A percentile compares a stretch with the other conserved stretches of the same genome.
phyloP scores from a whole-genome alignment of 2,888 invertebrate species.

The Trichogramma dendrolimi region DNA sequence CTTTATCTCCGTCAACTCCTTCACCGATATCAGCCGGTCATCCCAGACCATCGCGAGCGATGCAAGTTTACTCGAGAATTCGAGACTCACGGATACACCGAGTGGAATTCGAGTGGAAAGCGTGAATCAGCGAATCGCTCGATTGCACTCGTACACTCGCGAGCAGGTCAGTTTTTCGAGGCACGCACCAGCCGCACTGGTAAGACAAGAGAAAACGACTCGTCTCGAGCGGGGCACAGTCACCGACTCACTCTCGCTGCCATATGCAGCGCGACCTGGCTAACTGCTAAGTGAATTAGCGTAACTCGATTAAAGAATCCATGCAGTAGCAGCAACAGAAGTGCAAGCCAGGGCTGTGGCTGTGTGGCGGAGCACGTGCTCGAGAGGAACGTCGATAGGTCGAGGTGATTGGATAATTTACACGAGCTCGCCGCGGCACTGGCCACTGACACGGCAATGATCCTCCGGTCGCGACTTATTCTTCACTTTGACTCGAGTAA shows the following conservation, averaged over 20 bases:
- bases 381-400: neutral
- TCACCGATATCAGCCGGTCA: conserved; percentile 42
- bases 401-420: neutral
- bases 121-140: neutral
- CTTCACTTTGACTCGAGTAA: no score
- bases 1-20: conserved; percentile 49
- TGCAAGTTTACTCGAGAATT: neutral
- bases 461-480: no score
- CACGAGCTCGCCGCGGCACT: no score
- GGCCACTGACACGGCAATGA: no score
- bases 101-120: neutral
- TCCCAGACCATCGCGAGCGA: conserved; percentile 42
- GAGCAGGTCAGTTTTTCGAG: neutral
- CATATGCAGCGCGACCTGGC: neutral
- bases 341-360: conserved; percentile 18
- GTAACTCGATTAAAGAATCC: conserved; percentile 35
- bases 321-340: neutral
- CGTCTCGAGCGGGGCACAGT: no score
- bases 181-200: neutral
- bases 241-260: no score
- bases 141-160: neutral
- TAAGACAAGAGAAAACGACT: no score
- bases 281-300: conserved; percentile 36
- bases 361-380: neutral
- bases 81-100: conserved; percentile 7